Percentiles rank a stretch among this genome's conserved stretches.
Conservation (phyloP, 2,888 invertebrate species). For the Cryptocephalus moraei region DNA sequence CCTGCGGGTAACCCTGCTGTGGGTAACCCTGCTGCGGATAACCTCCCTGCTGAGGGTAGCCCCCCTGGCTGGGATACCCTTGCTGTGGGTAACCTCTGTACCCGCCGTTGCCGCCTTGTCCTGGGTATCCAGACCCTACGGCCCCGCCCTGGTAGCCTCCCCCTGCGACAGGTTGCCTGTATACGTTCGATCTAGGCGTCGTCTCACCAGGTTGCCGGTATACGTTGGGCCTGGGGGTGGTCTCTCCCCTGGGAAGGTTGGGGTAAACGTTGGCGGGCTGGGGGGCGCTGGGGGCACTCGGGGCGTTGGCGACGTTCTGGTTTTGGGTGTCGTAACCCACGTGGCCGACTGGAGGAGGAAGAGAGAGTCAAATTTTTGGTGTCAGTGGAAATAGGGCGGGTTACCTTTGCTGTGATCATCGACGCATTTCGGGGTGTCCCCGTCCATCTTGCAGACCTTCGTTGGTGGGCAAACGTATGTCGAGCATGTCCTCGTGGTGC, state of each 20-base stretch:
- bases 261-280: constrained; percentile 22
- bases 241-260: constrained; percentile 26
- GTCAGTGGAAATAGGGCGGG: constrained; percentile 2
- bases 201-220: constrained; percentile 23
- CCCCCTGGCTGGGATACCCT: constrained; percentile 1
- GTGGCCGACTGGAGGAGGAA: constrained; percentile 17
- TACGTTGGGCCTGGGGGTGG: constrained; percentile 27
- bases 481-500: constrained; percentile 24
- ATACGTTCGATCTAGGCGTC: constrained; percentile 25
- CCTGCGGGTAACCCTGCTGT: constrained; percentile 17
- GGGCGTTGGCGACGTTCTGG: constrained; percentile 4
- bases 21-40: constrained; percentile 18
- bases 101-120: constrained; percentile 3
- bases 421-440: constrained; percentile 33
- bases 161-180: constrained; percentile 13
- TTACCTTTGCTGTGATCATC: constrained; percentile 25
- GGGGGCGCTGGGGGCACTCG: constrained; percentile 10
- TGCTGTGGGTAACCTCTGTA: constrained; percentile 5
- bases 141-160: constrained; percentile 24
- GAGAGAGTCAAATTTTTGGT: constrained; percentile 13
- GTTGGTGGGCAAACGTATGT: constrained; percentile 36
- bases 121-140: constrained; percentile 32
- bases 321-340: constrained; percentile 24
- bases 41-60: constrained; percentile 17
- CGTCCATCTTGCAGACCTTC: constrained; percentile 33